phyloP scores from a whole-genome alignment of 2,797 vertebrate species.

The Sternarchorhynchus goeldii region DNA sequence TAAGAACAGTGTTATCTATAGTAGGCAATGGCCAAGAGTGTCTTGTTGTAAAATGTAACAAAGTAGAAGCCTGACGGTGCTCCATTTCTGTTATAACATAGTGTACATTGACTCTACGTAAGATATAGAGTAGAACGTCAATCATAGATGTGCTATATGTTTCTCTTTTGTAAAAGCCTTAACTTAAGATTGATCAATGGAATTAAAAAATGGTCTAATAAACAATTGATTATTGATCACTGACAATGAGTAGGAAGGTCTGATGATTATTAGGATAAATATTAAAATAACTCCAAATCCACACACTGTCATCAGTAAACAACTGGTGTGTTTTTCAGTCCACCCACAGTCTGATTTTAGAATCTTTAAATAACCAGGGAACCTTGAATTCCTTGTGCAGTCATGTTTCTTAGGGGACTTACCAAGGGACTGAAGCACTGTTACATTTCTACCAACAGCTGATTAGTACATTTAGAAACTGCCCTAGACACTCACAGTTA shows the following conservation, averaged over 20 bases:
- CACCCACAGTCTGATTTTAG: neutral
- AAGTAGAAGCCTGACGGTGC: neutral
- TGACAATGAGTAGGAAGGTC: neutral
- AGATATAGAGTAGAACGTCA: too few relatives aligned
- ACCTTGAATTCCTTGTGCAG: neutral
- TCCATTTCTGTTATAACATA: neutral
- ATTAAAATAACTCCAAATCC: neutral
- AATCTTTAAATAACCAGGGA: neutral
- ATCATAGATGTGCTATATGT: neutral
- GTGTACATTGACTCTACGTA: neutral
- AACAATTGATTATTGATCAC: neutral
- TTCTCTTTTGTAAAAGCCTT: neutral
- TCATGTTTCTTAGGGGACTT: neutral
- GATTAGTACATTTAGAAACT: neutral
- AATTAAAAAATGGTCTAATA: slow-evolving; percentile 1
- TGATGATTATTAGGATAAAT: neutral
- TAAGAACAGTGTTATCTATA: neutral
- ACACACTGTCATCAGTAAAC: neutral
- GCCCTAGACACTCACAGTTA: slow-evolving; percentile 10
- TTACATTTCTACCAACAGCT: neutral
- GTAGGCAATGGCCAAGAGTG: neutral
- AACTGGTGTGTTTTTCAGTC: neutral
- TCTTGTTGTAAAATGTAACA: slow-evolving; percentile 5
- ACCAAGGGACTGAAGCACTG: neutral
- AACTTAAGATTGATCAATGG: neutral